Base-by-base conservation (phyloP, 2,888 invertebrate genomes). In the Masnerella sp. region DNA sequence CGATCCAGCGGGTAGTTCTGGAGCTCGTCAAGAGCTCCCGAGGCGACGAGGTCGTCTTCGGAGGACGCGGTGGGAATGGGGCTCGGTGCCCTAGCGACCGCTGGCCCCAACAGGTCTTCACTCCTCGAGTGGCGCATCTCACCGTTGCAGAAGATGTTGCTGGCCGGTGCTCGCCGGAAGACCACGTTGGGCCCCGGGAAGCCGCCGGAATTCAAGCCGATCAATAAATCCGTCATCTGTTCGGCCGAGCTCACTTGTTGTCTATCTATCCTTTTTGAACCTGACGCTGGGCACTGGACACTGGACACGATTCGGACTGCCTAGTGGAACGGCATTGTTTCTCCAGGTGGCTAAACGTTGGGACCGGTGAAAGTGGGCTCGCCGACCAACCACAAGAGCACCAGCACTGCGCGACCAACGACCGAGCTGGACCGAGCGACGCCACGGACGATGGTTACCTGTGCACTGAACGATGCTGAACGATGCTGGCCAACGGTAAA, bases 121-220 rank as follows among this genome's bases (percentile, higher is more conserved):
- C 86, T 86, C 5, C 83, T 72, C 18, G 86, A 86, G 43, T 87
- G 87, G 7, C 86, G 80, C 85, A 87, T 86, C 68, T 87, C 87
- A 34, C 81, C 80, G 67, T 80, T 82, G 12, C 82, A 80, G 62
- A 82, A 87, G 47, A 76, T 73, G 59, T 77, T 12, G 22, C 56
- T 47, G 12, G 42, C 42, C 22, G 72, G 36, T n/a, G n/a, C n/a
- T 34, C 42, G 61, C 64, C 70, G 56, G 51, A 68, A 71, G 51
- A 77, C 70, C 45, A 64, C 73, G 38, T 51, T 54, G 5, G 71
- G 11, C 14, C 22, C 62, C 30, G 69, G 56, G 30, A 61, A 69
- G 1, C 73, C 68, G n/a, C 54, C 14, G 9, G 54, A 12, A 9
- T 28, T 36, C 7, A 65, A 28, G 4, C 59, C 71, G 43, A 73